These are phyloP conservation scores for Acanthosepion lycidas DNA, from an alignment of 2,888 invertebrate genomes.

Conservation along the genomic window DNA sequence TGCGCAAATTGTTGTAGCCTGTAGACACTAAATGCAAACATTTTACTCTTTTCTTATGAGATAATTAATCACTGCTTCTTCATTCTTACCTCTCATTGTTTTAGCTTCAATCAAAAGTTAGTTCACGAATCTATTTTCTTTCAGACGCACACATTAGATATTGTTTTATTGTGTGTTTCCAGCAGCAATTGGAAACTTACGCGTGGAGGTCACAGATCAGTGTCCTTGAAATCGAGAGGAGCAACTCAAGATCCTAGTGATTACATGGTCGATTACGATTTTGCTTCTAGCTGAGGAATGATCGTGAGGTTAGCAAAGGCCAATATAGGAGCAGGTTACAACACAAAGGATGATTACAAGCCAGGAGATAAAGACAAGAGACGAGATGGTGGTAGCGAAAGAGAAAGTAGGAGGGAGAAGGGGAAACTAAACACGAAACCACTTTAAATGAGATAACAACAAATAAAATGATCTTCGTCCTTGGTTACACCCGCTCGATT, in stretches of 20 bases:
- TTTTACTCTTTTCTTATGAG: not conserved
- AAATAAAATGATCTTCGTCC: not conserved
- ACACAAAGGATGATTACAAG: not conserved
- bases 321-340: not conserved
- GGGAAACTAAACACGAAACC: not conserved
- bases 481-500: not conserved
- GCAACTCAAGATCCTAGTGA: not conserved
- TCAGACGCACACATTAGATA: not conserved
- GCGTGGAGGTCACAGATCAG: not conserved
- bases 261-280: not conserved
- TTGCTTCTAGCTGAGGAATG: not conserved
- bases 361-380: not conserved
- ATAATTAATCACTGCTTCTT: not conserved
- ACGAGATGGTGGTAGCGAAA: not conserved
- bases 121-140: not conserved
- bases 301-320: not conserved
- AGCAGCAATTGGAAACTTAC: not conserved
- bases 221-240: constrained; percentile 5
- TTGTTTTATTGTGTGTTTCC: not conserved
- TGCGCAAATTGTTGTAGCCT: not conserved
- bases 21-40: not conserved
- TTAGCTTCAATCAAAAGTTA: not conserved
- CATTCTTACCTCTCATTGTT: not conserved
- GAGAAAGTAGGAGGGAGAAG: not conserved
- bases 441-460: not conserved